These are phyloP conservation scores for Xyrichtys novacula DNA, from an alignment of 2,797 vertebrate genomes.

Conservation along the genomic window DNA sequence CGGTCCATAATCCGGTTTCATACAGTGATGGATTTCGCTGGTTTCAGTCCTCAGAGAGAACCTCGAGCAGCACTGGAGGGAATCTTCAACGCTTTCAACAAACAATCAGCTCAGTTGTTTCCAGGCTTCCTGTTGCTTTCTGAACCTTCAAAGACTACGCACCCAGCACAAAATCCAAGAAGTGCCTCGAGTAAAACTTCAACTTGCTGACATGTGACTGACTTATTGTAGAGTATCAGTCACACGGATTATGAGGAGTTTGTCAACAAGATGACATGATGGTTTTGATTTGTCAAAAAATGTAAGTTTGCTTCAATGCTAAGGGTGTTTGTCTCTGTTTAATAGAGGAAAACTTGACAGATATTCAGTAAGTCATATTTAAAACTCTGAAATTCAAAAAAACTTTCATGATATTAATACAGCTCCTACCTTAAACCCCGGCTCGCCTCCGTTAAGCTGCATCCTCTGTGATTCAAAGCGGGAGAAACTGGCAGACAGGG, in stretches of 20 bases:
- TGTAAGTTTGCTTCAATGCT: neutral
- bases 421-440: constrained; percentile 87
- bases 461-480: constrained; percentile 76
- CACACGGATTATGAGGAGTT: neutral
- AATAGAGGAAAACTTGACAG: neutral
- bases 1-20: neutral
- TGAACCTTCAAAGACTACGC: constrained; percentile 44
- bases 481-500: constrained; percentile 76
- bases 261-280: neutral
- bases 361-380: neutral
- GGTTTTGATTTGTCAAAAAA: neutral
- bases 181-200: constrained; percentile 22
- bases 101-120: constrained; percentile 68
- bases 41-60: constrained; percentile 8
- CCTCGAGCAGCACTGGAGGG: constrained; percentile 44
- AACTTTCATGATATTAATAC: neutral
- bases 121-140: constrained; percentile 65
- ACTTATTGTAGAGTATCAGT: neutral
- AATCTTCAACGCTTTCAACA: constrained; percentile 48
- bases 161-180: neutral
- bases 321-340: neutral
- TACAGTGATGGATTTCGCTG: neutral
- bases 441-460: constrained; percentile 71
- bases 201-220: constrained; percentile 6
- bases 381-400: neutral